These are phyloP conservation scores for Gymnothorax reevesii DNA, from an alignment of 2,797 vertebrate genomes.

Conservation along the genomic window DNA sequence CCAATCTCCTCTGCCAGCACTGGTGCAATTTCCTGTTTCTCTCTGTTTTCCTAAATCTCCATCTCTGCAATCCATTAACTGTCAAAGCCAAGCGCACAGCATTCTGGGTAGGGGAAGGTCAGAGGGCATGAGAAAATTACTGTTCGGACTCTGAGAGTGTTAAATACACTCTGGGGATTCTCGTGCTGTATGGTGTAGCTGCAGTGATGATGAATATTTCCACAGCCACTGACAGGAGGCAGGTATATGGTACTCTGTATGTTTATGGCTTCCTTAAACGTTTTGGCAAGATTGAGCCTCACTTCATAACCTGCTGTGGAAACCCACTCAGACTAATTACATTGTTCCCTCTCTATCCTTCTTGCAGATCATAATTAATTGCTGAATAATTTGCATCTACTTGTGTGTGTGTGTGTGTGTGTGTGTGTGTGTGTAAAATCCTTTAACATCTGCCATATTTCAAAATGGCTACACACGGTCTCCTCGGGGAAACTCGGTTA, in stretches of 20 bases:
- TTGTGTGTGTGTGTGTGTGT: background rate
- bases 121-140: background rate
- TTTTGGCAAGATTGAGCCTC: too few species aligned
- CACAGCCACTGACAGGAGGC: too few species aligned
- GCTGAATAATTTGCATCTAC: too few species aligned
- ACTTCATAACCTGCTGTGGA: too few species aligned
- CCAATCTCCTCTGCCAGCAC: background rate
- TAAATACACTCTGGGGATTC: too few species aligned
- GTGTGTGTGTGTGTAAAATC: background rate
- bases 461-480: background rate
- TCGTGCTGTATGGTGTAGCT: too few species aligned
- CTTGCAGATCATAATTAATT: too few species aligned
- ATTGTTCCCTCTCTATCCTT: too few species aligned
- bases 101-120: background rate
- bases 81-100: background rate
- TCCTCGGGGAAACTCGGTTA: background rate
- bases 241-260: too few species aligned
- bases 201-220: too few species aligned
- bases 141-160: background rate
- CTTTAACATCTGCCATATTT: background rate
- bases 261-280: too few species aligned
- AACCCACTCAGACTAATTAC: too few species aligned
- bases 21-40: background rate
- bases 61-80: background rate
- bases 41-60: background rate